Base-by-base conservation (phyloP, 2,113 vertebrate species). In the Bungarus multicinctus region DNA sequence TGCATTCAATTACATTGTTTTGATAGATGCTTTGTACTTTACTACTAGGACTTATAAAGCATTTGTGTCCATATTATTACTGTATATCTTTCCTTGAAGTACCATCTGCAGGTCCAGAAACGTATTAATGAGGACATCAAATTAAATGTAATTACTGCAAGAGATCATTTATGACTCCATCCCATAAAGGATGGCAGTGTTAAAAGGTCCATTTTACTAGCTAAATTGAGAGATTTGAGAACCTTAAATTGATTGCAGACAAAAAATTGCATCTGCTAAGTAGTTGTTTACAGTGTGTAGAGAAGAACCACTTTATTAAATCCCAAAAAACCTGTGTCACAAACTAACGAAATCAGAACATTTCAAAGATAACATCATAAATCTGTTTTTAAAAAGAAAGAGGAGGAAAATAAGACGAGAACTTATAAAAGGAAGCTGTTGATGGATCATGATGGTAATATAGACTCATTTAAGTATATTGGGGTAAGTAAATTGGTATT, bases 301-400 rank as follows among this genome's bases (percentile, higher is more conserved):
- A 14, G 45, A 25, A 89, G 58, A 89, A 93, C 94, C 91, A 12
- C 3, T 43, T 25, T 0, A 85, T 9, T 92, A 95, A 95, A 96
- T 90, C 55, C 93, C 89, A 90, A 95, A 96, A 94, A 94, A 96
- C 90, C 20, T 91, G 88, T 39, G 93, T 87, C 50, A 90, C 88
- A 94, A 94, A 94, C 47, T 93, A 92, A 92, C 60, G 93, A 94
- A 95, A 88, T 55, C 88, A 91, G 93, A 94, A 93, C 93, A 90
- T 58, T 91, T 91, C 86, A 92, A 94, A 93, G 94, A 47, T 95
- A 14, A 94, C 89, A 89, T 90, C 88, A 60, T 64, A 34, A 50
- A 52, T 88, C 50, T 53, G 81, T 87, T 93, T n/a, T 85, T 95
- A 95, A 95, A 47, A 94, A 94, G 95, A 91, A 20, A 69, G 64